phyloP scores from a whole-genome alignment of 2,113 vertebrate species.

The Bubo blakistoni region DNA sequence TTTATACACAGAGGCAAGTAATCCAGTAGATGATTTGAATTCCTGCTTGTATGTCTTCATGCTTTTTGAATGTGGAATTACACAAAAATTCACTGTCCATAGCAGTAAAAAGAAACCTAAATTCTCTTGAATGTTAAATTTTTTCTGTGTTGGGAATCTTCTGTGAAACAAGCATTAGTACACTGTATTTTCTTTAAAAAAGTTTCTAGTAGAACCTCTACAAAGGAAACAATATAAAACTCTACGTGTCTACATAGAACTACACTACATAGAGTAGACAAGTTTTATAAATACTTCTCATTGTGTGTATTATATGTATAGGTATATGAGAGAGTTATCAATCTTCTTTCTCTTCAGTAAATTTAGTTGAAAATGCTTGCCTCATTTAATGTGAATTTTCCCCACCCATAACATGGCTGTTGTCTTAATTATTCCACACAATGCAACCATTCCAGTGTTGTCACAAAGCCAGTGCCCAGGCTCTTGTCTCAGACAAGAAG shows the following conservation, averaged over 20 bases:
- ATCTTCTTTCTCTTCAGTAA: not conserved
- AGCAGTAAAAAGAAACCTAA: not conserved
- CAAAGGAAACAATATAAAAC: not conserved
- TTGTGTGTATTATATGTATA: not conserved
- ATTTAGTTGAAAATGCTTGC: not conserved
- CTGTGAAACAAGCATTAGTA: not conserved
- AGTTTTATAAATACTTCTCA: not conserved
- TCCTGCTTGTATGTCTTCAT: not conserved
- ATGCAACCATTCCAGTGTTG: not conserved
- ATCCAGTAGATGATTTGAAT: not conserved
- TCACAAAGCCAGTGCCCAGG: not conserved
- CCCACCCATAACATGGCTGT: not conserved
- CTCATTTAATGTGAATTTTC: not conserved
- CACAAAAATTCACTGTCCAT: not conserved
- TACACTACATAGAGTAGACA: not conserved
- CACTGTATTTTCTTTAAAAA: not conserved
- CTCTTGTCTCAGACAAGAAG: not conserved
- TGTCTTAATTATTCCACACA: not conserved
- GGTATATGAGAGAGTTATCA: not conserved
- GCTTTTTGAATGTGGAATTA: not conserved
- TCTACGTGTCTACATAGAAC: no score
- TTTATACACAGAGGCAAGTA: not conserved
- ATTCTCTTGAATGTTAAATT: not conserved
- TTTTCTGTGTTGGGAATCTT: not conserved
- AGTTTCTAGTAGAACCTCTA: not conserved